Evolutionary conservation across 2,113 vertebrate genomes (phyloP).

Genomic region (Phylloscopus whistleri): DNA sequence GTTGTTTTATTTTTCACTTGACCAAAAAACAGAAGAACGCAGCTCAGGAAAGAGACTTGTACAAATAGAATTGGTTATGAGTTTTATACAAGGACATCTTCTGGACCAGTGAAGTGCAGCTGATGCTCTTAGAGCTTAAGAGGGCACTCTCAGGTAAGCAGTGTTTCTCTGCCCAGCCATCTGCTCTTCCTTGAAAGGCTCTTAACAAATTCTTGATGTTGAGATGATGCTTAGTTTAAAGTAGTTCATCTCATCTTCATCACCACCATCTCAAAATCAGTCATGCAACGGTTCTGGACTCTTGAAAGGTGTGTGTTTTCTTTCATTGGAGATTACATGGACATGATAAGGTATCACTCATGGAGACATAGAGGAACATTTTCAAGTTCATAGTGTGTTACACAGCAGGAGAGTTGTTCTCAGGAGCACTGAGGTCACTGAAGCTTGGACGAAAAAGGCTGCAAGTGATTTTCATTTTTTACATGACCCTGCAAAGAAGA

Average conservation of each 20-base stretch:
- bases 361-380: neutral
- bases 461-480: neutral
- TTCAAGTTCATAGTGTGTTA: neutral
- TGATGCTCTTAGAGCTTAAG: neutral
- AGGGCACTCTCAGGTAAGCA: neutral
- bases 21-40: neutral
- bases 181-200: neutral
- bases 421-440: neutral
- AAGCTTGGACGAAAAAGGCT: neutral
- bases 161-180: neutral
- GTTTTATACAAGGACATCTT: neutral
- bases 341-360: neutral
- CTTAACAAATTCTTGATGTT: neutral
- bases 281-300: neutral
- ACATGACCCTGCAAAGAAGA: neutral
- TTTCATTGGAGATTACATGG: neutral
- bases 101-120: neutral
- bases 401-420: neutral
- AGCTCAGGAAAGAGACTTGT: neutral
- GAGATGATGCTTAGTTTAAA: neutral
- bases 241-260: neutral
- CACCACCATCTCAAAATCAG: neutral
- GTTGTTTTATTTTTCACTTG: neutral
- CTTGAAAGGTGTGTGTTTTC: neutral
- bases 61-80: neutral